Evolutionary conservation across 2,113 vertebrate genomes (phyloP), one percentile per base, ranked within the genome.

Genomic region (Notiomystis cincta): DNA sequence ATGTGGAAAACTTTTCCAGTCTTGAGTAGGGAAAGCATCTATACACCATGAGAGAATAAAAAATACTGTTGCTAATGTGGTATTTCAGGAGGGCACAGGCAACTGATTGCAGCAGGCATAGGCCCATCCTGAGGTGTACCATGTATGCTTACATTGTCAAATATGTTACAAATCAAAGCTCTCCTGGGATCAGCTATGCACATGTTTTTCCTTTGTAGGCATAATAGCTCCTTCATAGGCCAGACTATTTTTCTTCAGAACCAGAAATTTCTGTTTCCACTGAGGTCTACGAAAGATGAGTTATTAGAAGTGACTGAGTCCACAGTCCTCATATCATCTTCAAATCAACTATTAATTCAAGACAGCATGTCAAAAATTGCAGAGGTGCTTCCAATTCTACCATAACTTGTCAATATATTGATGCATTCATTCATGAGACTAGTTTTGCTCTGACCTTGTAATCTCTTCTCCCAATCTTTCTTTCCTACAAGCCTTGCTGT

Each of bases 41-140:
- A 8, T 35, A 38, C 7, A 27, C 10, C 45, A 13, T 1, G 10
- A 50, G 3, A 66, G 9, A 30, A 62, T 21, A 37, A 87, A 83
- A 65, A n/a, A 4, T 2, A 14, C 4, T 25, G 7, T 12, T 80
- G 20, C 48, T 87, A 53, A 80, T 2, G 0, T 1, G 0, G 27
- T 62, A 11, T 18, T 66, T 83, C 54, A 45, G 71, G 25, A 77
- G 25, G 20, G 7, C 40, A 57, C n/a, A 65, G 33, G 6, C 15
- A 76, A 44, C 23, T 4, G 22, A 56, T 69, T 88, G 16, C 53
- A 89, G 11, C 4, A 48, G 37, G 5, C 13, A 13, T 10, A 51
- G 31, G 24, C 30, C 8, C 22, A 62, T 61, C 23, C 9, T 23
- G 23, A 62, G 33, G 31, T 13, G 10, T 37, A 24, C 22, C 1